A percentile compares a stretch with the other conserved stretches of the same genome.
phyloP scores from a whole-genome alignment of 1,140 invertebrate species.

The Contarinia nasturtii region DNA sequence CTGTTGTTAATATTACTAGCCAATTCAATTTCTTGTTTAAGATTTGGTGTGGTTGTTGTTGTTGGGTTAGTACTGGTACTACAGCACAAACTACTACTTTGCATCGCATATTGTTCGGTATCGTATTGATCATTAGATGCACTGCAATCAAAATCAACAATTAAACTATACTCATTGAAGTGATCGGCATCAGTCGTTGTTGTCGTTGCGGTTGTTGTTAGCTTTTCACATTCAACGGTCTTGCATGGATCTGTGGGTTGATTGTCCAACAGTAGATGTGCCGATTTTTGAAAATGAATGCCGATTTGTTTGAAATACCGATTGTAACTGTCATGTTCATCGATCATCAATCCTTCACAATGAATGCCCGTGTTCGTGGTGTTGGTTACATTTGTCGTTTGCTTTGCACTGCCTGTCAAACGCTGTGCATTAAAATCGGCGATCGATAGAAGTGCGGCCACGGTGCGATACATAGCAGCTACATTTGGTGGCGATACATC shows the following conservation, averaged over 20 bases:
- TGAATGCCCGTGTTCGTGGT: slow-evolving; percentile 3
- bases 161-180: not conserved
- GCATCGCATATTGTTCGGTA: too few species aligned
- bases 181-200: not conserved
- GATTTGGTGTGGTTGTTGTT: not conserved
- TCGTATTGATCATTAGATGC: not conserved
- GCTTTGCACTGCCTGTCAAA: slow-evolving; percentile 2
- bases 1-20: not conserved
- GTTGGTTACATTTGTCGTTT: slow-evolving; percentile 9
- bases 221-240: too few species aligned
- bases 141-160: not conserved
- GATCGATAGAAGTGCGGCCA: not conserved
- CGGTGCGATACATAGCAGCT: slow-evolving; percentile 1
- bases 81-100: too few species aligned
- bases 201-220: slow-evolving; percentile 9
- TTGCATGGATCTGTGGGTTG: too few species aligned
- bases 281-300: slow-evolving; percentile 1
- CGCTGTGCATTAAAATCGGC: too few species aligned
- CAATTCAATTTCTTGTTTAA: not conserved
- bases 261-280: not conserved
- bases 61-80: not conserved
- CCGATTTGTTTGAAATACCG: not conserved
- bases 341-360: slow-evolving; percentile 7
- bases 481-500: slow-evolving; percentile 10
- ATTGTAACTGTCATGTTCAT: not conserved